A percentile compares a stretch with the other conserved stretches of the same genome.
Conservation (phyloP, 2,888 invertebrate genomes). For the Anoncus sp. region DNA sequence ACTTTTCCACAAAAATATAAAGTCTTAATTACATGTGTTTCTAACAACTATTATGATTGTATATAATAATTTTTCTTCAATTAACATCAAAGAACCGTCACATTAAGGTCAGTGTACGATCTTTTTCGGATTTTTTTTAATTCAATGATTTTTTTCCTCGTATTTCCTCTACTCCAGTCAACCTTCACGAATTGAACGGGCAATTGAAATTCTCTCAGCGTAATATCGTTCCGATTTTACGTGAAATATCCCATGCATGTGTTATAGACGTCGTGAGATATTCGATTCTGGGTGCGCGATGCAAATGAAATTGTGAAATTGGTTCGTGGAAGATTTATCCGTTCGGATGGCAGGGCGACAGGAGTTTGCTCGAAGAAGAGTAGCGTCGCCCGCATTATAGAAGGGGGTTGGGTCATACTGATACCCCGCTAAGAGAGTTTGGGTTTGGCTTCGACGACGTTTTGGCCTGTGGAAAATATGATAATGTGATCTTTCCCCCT, state of each 20-base stretch:
- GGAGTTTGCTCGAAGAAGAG: slow-evolving; percentile 59
- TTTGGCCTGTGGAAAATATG: slow-evolving; percentile 74
- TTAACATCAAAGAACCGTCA: too few species aligned
- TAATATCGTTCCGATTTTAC: background rate
- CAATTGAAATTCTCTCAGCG: background rate
- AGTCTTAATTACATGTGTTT: background rate
- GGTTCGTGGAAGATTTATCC: slow-evolving; percentile 78
- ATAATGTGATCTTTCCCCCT: slow-evolving; percentile 71
- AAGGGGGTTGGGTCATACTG: slow-evolving; percentile 35
- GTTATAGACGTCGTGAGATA: slow-evolving; percentile 63
- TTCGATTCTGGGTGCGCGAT: slow-evolving; percentile 71
- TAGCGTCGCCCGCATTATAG: slow-evolving; percentile 14
- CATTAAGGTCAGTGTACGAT: too few species aligned
- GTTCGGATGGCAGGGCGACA: slow-evolving; percentile 70
- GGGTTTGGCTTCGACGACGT: slow-evolving; percentile 64
- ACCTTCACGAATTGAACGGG: background rate
- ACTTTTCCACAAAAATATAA: background rate
- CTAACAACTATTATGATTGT: too few species aligned
- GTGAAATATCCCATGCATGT: slow-evolving; percentile 13
- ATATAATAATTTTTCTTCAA: too few species aligned
- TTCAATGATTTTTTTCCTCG: too few species aligned
- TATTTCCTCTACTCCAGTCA: background rate
- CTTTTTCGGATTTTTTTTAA: too few species aligned
- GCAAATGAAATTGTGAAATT: slow-evolving; percentile 80
- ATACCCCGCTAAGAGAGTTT: slow-evolving; percentile 51